These are phyloP conservation scores for Hipposideros larvatus DNA, from an alignment of 2,797 vertebrate genomes.

Conservation along the genomic window DNA sequence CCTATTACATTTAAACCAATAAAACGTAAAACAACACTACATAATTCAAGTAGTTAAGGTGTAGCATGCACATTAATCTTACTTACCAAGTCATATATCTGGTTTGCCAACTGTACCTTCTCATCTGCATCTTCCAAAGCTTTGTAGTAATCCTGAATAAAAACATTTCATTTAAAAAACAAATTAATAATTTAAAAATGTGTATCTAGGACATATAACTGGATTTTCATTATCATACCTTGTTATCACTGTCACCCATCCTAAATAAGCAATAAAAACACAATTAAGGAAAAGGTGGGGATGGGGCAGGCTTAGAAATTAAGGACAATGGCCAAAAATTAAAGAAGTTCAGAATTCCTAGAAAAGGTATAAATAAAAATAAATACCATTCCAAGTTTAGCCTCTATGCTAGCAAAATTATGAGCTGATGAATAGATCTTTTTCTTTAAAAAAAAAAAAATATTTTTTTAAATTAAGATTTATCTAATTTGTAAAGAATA, in stretches of 20 bases:
- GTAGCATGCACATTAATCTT: neutral
- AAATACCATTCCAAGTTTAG: constrained; percentile 7
- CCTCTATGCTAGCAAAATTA: neutral
- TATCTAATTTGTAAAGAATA: constrained; percentile 48
- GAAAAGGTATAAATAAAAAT: constrained; percentile 30
- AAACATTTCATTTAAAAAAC: constrained; percentile 68
- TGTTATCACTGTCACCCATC: neutral
- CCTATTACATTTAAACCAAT: neutral
- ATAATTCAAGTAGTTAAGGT: constrained; percentile 6
- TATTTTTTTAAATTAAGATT: neutral
- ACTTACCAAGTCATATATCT: constrained; percentile 99
- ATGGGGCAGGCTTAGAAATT: neutral
- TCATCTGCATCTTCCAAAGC: constrained; percentile 99
- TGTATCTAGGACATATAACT: neutral
- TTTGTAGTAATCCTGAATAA: constrained; percentile 97
- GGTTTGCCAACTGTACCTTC: constrained; percentile 99
- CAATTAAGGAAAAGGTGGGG: neutral
- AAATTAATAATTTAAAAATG: constrained; percentile 41
- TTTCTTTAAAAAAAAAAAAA: constrained; percentile 13
- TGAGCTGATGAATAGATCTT: constrained; percentile 10
- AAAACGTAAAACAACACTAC: neutral
- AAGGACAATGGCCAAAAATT: neutral
- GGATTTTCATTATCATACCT: constrained; percentile 11
- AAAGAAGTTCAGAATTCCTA: constrained; percentile 42
- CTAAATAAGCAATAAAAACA: constrained; percentile 20